These are phyloP conservation scores for Myripristis murdjan DNA, from an alignment of 2,797 vertebrate species.

Conservation along the genomic window DNA sequence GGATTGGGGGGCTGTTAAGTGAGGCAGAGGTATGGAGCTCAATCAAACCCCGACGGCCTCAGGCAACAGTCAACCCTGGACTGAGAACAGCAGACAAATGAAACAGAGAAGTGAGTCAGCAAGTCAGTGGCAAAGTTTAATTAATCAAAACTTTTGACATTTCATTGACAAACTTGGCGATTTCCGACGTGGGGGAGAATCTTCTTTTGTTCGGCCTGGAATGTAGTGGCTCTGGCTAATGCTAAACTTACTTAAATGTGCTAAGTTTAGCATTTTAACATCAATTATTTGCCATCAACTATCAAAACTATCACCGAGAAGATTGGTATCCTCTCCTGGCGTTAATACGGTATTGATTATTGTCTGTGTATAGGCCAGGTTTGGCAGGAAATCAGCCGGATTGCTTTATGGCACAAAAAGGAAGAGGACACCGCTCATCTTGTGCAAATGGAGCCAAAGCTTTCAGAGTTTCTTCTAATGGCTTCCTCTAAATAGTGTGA, in stretches of 20 bases:
- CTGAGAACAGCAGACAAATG: conserved; percentile 43
- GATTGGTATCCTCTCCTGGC: too few relatives aligned
- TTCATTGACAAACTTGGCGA: background rate
- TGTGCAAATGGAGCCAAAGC: too few relatives aligned
- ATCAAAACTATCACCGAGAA: background rate
- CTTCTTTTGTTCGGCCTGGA: background rate
- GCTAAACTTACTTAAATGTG: background rate
- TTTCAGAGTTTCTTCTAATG: too few relatives aligned
- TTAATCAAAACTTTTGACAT: background rate
- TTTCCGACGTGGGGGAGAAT: background rate
- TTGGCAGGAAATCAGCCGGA: too few relatives aligned
- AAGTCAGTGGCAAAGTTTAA: conserved; percentile 13
- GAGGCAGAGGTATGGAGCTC: conserved; percentile 37
- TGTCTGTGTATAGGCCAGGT: too few relatives aligned
- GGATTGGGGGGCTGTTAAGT: conserved; percentile 32
- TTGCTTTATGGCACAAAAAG: too few relatives aligned
- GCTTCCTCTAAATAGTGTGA: too few relatives aligned
- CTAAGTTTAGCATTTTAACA: too few relatives aligned
- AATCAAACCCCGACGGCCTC: conserved; percentile 41
- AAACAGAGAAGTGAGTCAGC: background rate
- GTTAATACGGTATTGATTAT: too few relatives aligned
- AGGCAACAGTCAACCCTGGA: conserved; percentile 27
- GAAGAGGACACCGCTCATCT: too few relatives aligned
- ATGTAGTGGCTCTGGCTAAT: background rate
- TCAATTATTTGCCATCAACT: background rate